Evolutionary conservation across 2,797 vertebrate genomes (phyloP), one percentile per base, ranked within the genome.

Genomic region (Brachymystax lenok): DNA sequence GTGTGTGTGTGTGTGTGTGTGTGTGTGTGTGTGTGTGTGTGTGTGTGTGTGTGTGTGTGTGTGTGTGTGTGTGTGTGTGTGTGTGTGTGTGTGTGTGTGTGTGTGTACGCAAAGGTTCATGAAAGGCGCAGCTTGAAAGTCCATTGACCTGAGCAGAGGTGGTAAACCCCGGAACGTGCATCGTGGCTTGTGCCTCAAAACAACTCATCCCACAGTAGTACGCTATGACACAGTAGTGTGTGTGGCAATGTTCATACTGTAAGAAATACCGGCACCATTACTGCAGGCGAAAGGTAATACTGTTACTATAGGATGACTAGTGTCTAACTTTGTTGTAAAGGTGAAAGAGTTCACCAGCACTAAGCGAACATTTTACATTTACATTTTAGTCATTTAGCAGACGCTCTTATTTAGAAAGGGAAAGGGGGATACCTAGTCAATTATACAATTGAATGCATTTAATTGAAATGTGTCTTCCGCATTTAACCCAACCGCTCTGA

Each of bases 71-170:
- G 84, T 80, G 78, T 77, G 75, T 66, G 30, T 64, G 61, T 78
- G 80, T 75, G 81, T 64, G 33, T 50, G 56, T 74, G 72, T 24
- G n/a, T 4, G n/a, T 51, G 81, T 85, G 83, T 82, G 77, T 73
- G 63, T 73, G 61, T 69, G 70, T 69, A 30, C 52, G 24, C 35
- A 52, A 50, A 40, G 13, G 35, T 74, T 40, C 1, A 74, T 87
- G 85, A 83, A 79, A 76, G 87, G 85, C 75, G 24, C 79, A 75
- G 85, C 85, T 83, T 84, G 82, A 79, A 84, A 87, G 88, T 85
- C 87, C 86, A 85, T 84, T 75, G 87, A 91, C 84, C 86, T 88
- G 86, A 82, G 83, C 73, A 80, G 79, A 86, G 74, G 81, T 88
- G 84, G 77, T 83, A 74, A 85, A 80, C 79, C 63, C 77, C 79